phyloP scores from a whole-genome alignment of 1,140 invertebrate species.

The Pissodes strobi region DNA sequence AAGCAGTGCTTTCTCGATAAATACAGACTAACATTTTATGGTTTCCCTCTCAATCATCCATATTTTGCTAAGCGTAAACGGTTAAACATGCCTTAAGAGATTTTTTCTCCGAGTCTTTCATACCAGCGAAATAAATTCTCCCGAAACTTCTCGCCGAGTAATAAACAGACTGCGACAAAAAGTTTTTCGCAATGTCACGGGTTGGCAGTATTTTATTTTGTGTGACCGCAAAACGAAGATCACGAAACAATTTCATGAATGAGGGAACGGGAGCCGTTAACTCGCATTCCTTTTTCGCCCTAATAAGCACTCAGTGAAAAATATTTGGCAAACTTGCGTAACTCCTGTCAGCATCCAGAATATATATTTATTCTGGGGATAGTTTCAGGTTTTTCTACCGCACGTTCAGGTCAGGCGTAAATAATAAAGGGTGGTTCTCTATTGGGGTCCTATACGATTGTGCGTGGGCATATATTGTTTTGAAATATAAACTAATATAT shows the following conservation, averaged over 20 bases:
- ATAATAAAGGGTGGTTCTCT: neutral
- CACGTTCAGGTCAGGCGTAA: neutral
- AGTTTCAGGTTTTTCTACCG: neutral
- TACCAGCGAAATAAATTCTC: neutral
- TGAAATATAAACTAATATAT: no score
- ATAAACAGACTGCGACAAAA: constrained; percentile 29
- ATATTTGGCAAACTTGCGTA: constrained; percentile 14
- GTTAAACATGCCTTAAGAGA: neutral
- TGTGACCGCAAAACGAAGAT: constrained; percentile 25
- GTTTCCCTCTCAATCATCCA: no score
- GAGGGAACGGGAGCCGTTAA: constrained; percentile 14
- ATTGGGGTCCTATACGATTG: neutral
- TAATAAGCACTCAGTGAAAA: constrained; percentile 27
- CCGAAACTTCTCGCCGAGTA: constrained; percentile 17
- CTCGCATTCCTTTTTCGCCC: constrained; percentile 25
- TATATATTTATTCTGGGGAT: constrained; percentile 18
- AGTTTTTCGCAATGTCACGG: constrained; percentile 25
- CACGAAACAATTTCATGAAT: constrained; percentile 31
- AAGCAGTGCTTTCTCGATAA: no score
- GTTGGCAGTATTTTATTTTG: constrained; percentile 29
- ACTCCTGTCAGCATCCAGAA: constrained; percentile 13
- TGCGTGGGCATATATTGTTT: no score
- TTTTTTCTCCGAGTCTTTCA: neutral
- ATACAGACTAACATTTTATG: no score
- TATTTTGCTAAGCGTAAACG: no score